Base-by-base conservation (phyloP, 1,140 invertebrate genomes). In the Drosophila eugracilis region DNA sequence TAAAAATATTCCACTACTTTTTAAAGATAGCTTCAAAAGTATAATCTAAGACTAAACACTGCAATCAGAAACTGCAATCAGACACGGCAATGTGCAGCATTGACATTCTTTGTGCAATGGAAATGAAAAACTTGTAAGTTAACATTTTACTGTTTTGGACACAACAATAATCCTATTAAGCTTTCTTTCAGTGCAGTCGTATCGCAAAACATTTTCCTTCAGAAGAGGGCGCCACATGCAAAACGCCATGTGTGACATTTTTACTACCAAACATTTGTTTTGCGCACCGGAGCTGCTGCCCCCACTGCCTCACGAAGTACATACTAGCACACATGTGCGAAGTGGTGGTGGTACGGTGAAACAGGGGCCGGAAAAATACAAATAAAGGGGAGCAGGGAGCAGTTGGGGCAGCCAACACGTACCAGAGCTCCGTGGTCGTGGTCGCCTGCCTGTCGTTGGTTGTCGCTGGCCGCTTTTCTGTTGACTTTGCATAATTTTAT, bases 401-500 rank as follows among this genome's bases (percentile, higher is more conserved):
- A 30, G 21, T 72, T 44, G 37, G 37, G 30, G 47, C 45, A 75
- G 59, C 55, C 80, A 79, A 85, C 79, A 84, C 79, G 79, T 84
- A 85, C 79, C 79, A 84, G 49, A 75, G 80, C 60, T 75, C 77
- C 78, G 74, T 57, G 54, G 59, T 74, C 78, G 74, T 57, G 54
- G 59, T 74, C 59, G 52, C 53, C 67, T 48, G 57, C 24, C 37
- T 55, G 69, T 75, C 72, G 62, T 75, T 55, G 65, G 47, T 65
- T 54, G 59, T 78, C 70, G 76, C 67, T 63, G 80, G 52, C 75
- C 80, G 63, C 55, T 81, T 86, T 88, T 88, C 78, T 88, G 81
- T 86, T 88, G 81, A 86, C 83, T 86, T 86, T 88, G 81, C 81
- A 86, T 86, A 86, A 88, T 86, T 86, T 86, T 86, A 86, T 86